Evolutionary conservation across 2,888 invertebrate species (phyloP).

Genomic region (Lymantria monacha): DNA sequence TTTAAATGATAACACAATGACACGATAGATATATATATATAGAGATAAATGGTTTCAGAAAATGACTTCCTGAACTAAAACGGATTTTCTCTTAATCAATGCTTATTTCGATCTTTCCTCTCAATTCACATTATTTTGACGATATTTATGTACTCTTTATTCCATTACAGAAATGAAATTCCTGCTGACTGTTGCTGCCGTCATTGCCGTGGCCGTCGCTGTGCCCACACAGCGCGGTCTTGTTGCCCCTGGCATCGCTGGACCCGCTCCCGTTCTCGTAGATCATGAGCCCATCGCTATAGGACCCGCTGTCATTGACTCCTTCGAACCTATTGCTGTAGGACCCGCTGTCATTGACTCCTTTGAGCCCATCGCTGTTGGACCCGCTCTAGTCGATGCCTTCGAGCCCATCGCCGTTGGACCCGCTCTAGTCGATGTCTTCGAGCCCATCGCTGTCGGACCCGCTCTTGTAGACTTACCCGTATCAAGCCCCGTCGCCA

Average conservation of each 20-base stretch:
- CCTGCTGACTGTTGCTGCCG: conserved; percentile 22
- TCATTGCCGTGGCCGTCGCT: conserved; percentile 25
- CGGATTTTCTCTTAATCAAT: no score
- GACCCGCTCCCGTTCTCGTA: conserved; percentile 9
- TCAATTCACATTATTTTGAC: not conserved
- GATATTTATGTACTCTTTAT: not conserved
- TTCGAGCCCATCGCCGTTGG: conserved; percentile 14
- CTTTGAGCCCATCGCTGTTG: conserved; percentile 20
- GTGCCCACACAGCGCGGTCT: conserved; percentile 12
- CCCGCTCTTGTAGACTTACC: not conserved
- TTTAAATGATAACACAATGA: no score
- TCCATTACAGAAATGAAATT: conserved; percentile 22
- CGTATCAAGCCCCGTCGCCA: not conserved
- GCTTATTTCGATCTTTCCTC: not conserved
- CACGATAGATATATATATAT: no score
- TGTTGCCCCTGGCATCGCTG: conserved; percentile 6
- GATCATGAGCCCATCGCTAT: conserved; percentile 5
- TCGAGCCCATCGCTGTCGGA: conserved; percentile 9
- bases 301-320: conserved; percentile 2
- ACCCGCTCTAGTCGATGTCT: conserved; percentile 3
- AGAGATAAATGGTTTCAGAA: no score
- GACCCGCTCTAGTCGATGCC: conserved; percentile 19
- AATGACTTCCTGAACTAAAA: no score
- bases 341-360: conserved; percentile 21
- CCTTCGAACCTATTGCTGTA: conserved; percentile 19